Percentiles rank a stretch among this genome's conserved stretches.
Conservation (phyloP, 2,888 invertebrate genomes). For the Nephrotoma guestfalica region DNA sequence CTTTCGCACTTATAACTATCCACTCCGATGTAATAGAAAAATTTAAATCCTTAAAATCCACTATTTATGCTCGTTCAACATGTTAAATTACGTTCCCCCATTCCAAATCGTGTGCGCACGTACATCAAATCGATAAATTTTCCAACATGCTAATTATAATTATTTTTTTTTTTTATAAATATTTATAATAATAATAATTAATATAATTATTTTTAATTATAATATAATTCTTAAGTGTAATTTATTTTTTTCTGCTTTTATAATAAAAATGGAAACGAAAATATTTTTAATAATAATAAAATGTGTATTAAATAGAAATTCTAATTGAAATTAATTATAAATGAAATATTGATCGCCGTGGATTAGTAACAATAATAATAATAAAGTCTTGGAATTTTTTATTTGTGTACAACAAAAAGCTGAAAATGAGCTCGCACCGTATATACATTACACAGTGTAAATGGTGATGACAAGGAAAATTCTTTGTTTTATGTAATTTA, state of each 20-base stretch:
- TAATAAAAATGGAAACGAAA: not conserved
- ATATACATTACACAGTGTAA: not conserved
- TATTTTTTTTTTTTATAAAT: not conserved
- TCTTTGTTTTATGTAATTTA: not conserved
- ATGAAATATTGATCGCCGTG: conserved; percentile 3
- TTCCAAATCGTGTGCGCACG: not conserved
- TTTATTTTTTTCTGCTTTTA: not conserved
- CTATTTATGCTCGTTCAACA: not conserved
- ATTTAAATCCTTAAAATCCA: not conserved
- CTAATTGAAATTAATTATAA: conserved; percentile 6
- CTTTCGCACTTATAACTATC: too few relatives aligned
- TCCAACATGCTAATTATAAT: not conserved
- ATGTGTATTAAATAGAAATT: not conserved
- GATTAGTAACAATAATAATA: not conserved
- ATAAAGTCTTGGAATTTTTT: not conserved
- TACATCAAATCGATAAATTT: not conserved
- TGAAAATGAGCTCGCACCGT: not conserved
- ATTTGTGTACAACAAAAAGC: not conserved
- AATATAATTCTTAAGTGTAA: not conserved
- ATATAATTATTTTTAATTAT: not conserved
- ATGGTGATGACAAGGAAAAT: not conserved
- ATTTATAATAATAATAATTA: not conserved
- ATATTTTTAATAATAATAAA: not conserved
- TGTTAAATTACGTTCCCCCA: not conserved
- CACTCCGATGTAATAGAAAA: not conserved